These are phyloP conservation scores for Furnarius figulus DNA, from an alignment of 2,113 vertebrate species.

Conservation along the genomic window DNA sequence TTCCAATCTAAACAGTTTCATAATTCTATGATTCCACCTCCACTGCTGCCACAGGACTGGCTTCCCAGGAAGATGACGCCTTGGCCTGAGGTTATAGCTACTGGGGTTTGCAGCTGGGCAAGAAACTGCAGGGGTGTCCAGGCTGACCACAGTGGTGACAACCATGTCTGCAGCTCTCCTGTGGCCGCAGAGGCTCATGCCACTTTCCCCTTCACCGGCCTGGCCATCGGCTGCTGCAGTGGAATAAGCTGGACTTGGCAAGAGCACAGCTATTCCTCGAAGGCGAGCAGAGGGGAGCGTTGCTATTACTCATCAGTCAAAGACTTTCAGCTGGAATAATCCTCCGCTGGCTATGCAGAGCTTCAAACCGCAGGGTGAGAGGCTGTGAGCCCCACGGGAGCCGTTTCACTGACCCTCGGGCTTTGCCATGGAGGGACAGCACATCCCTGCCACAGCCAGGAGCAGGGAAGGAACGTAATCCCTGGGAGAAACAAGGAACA, in stretches of 20 bases:
- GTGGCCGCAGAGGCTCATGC: fast-evolving
- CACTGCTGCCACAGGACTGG: not conserved
- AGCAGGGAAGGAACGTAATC: not conserved
- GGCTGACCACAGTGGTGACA: not conserved
- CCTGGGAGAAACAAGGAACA: not conserved
- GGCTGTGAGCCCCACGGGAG: not conserved
- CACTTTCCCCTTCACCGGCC: not conserved
- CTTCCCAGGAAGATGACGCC: not conserved
- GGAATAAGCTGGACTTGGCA: slow-evolving; percentile 32
- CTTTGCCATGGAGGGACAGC: not conserved
- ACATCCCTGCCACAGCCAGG: not conserved
- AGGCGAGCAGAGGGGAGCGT: not conserved
- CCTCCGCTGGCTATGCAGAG: fast-evolving
- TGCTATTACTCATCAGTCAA: slow-evolving; percentile 44
- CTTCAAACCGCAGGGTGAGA: fast-evolving
- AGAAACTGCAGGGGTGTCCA: not conserved
- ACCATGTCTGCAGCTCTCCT: not conserved
- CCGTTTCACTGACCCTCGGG: not conserved
- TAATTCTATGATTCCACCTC: not conserved
- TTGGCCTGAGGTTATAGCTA: not conserved
- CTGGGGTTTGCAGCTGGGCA: not conserved
- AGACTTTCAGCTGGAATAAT: slow-evolving; percentile 52
- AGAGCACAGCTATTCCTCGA: slow-evolving; percentile 31
- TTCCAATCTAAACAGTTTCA: not conserved
- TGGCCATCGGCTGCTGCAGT: fast-evolving